Conservation (phyloP, 2,888 invertebrate genomes). For the Clistopyga incitator region DNA sequence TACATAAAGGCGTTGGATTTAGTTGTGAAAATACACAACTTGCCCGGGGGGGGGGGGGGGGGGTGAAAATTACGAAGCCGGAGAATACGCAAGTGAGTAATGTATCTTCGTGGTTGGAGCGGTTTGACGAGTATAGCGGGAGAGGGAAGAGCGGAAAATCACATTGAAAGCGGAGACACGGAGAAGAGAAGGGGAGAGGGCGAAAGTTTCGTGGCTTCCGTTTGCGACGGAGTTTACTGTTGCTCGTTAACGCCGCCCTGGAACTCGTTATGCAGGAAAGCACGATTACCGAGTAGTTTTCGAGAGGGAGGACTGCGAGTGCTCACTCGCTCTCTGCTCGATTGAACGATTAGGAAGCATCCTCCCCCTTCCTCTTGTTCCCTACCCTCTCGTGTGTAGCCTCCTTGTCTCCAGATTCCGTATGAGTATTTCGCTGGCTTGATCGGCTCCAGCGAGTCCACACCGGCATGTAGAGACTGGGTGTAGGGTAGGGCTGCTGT, state of each 20-base stretch:
- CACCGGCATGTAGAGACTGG: background rate
- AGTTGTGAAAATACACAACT: conserved; percentile 32
- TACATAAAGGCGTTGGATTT: conserved; percentile 34
- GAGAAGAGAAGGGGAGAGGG: background rate
- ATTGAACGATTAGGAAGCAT: conserved; percentile 61
- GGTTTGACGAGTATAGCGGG: conserved; percentile 10
- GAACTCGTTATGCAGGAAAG: conserved; percentile 56
- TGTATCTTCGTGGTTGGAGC: conserved; percentile 27
- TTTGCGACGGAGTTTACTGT: conserved; percentile 51
- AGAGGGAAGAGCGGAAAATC: conserved; percentile 19
- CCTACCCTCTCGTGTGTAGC: conserved; percentile 8
- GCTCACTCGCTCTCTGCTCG: conserved; percentile 50
- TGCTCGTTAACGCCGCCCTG: conserved; percentile 56
- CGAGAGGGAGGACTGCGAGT: background rate
- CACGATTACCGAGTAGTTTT: conserved; percentile 51
- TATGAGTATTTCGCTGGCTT: conserved; percentile 16
- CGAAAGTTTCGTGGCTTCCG: conserved; percentile 50
- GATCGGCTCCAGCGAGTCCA: conserved; percentile 9
- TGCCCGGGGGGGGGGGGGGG: background rate
- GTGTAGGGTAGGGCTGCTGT: background rate
- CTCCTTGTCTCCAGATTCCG: background rate
- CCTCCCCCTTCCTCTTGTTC: conserved; percentile 2
- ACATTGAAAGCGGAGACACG: conserved; percentile 4
- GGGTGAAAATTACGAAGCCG: conserved; percentile 11
- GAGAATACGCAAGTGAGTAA: conserved; percentile 35